Evolutionary conservation across 2,888 invertebrate genomes (phyloP).

Genomic region (Parnassius orleans): DNA sequence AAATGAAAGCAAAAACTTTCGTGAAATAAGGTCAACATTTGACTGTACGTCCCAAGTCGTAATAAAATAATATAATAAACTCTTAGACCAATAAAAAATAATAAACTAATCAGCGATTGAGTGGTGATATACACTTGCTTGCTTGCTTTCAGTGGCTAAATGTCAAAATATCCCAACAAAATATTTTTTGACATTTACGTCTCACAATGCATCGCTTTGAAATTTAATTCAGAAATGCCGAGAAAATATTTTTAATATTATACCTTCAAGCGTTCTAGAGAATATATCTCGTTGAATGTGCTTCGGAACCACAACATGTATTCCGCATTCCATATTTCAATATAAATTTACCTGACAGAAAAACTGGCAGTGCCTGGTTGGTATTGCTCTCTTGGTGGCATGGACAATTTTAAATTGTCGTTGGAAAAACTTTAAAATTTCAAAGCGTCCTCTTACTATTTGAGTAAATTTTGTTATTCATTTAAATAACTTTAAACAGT

Average conservation of each 20-base stretch:
- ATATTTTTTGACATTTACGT: too few relatives aligned
- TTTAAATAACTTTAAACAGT: too few relatives aligned
- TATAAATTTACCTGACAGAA: slow-evolving; percentile 26
- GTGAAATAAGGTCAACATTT: too few relatives aligned
- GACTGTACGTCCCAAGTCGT: too few relatives aligned
- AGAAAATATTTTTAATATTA: slow-evolving; percentile 21
- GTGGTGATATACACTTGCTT: too few relatives aligned
- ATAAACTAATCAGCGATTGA: too few relatives aligned
- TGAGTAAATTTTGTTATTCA: too few relatives aligned
- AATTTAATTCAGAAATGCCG: slow-evolving; percentile 11
- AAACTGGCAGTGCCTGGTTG: slow-evolving; percentile 14
- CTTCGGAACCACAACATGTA: slow-evolving; percentile 21
- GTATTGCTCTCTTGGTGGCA: slow-evolving; percentile 18
- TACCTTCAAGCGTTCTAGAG: slow-evolving; percentile 20
- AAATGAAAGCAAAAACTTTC: background rate
- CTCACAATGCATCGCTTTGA: background rate
- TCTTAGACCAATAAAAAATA: background rate
- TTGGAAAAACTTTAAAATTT: background rate
- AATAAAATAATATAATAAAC: background rate
- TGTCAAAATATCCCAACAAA: slow-evolving; percentile 1
- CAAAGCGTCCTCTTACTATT: too few relatives aligned
- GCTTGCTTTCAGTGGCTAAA: background rate
- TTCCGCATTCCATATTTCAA: slow-evolving; percentile 22
- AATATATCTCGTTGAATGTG: slow-evolving; percentile 21
- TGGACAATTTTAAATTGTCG: slow-evolving; percentile 14